Base-by-base conservation (phyloP, 2,888 invertebrate species). In the Dione juno region DNA sequence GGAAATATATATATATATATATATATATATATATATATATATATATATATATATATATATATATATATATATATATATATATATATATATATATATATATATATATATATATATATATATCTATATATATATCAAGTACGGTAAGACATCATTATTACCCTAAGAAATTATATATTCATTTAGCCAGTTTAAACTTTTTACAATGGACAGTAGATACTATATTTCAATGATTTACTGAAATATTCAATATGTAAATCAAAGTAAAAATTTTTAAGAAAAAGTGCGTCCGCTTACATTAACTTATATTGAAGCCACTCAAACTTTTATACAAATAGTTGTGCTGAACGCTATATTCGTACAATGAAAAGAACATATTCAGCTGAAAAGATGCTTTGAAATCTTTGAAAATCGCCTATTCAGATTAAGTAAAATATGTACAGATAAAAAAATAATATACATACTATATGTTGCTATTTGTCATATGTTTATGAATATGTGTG, bases 341-440 rank as follows among this genome's bases (percentile, higher is more conserved):
- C 35, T 37, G 3, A 64, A 64, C 19, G 19, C 14, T 16, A n/a
- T 11, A 16, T 37, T 19, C 13, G 14, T 64, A 64, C 50, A 64
- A 14, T 37, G 19, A 37, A 35, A 54, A 11, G 59, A 52, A 68
- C 53, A 21, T 41, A 67, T 61, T 53, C 13, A 50, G 64, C 37
- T 68, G 63, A 68, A 68, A 19, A 63, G 53, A 16, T 37, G 21
- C 53, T 68, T 68, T 68, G n/a, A 53, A 45, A 53, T 40, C 53
- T 43, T 53, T n/a, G 45, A 45, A 53, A 61, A 63, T 53, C 53
- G 52, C 53, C 45, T 61, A 53, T 63, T 53, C 35, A 35, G 43
- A 53, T 43, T 19, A 45, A 45, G 45, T 19, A 61, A 59, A 68
- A 43, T 10, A 41, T 43, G 43, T 63, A 68, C 19, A 53, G 63